These are phyloP conservation scores for Nomada goodeniana DNA, from an alignment of 2,888 invertebrate species.

Conservation along the genomic window DNA sequence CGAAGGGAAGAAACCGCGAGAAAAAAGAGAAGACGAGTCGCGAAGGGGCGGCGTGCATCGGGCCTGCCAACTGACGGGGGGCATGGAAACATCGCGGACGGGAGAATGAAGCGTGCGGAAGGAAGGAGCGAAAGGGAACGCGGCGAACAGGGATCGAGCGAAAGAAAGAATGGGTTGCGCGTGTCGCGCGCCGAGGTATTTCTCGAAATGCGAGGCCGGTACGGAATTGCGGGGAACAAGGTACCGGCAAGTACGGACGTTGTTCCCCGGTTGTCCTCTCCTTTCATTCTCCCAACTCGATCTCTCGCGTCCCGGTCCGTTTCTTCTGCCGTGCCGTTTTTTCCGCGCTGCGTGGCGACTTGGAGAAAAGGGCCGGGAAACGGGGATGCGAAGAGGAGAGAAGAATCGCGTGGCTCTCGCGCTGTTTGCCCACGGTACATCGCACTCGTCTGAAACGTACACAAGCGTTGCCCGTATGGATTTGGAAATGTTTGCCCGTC, in stretches of 20 bases:
- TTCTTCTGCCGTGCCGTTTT: not conserved
- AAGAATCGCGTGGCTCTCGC: constrained; percentile 56
- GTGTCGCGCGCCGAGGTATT: constrained; percentile 50
- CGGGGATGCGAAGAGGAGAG: constrained; percentile 46
- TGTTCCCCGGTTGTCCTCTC: constrained; percentile 14
- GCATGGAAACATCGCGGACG: not conserved
- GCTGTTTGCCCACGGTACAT: constrained; percentile 52
- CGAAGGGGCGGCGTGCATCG: not conserved
- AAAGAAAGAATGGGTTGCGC: constrained; percentile 3
- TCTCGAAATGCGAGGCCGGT: constrained; percentile 63
- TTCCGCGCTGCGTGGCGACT: constrained; percentile 22
- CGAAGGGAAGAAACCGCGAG: constrained; percentile 41
- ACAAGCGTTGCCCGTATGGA: constrained; percentile 56
- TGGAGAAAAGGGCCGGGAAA: constrained; percentile 48
- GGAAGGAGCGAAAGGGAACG: not conserved
- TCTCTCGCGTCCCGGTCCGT: not conserved
- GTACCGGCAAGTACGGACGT: constrained; percentile 25
- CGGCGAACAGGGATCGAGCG: constrained; percentile 18
- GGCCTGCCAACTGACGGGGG: not conserved
- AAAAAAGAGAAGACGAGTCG: constrained; percentile 33
- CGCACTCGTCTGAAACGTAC: constrained; percentile 47
- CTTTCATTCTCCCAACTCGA: not conserved
- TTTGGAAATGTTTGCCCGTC: constrained; percentile 64
- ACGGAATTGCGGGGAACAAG: constrained; percentile 58
- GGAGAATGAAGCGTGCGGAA: constrained; percentile 4